Base-by-base conservation (phyloP, 1,140 invertebrate genomes). In the Trichonephila inaurata region DNA sequence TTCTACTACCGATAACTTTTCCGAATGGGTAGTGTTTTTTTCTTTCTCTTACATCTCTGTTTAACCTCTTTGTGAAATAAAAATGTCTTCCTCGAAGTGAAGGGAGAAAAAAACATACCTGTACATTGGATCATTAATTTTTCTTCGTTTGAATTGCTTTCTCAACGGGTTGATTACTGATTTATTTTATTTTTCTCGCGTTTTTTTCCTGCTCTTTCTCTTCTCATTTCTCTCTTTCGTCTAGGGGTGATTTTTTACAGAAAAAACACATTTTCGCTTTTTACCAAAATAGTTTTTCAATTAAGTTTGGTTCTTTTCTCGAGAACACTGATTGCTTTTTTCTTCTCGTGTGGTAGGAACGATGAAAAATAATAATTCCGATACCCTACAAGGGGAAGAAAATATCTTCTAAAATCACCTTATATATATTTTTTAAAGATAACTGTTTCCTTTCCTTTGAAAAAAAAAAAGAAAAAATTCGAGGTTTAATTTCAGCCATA, bases 101-200 rank as follows among this genome's bases (percentile, higher is more conserved):
- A 72, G 5, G 51, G 60, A 24, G 28, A 91, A 89, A 89, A 72
- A 69, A 89, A 51, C 64, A 51, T n/a, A 77, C 69, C 89, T 81
- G 77, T 82, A 85, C 81, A 85, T 44, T 24, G 60, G 90, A 66
- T 92, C 90, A 92, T 92, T 92, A 92, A 92, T 92, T 85, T 92
- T 85, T 92, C 90, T 51, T 51, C 90, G 60, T 92, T 83, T 92
- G 77, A 85, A 92, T 92, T 66, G 72, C 81, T 83, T 92, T 66
- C 90, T 62, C 58, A 64, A 85, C 90, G 82, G 81, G 33, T 92
- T 92, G 81, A 85, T 92, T 92, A 85, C 40, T 2, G 81, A 33
- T 92, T 85, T 85, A 81, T 85, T 91, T 83, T 92, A 19, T 90
- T 81, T 58, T 28, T 90, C 19, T 81, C 58, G 44, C 40, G 18